A percentile compares a stretch with the other conserved stretches of the same genome.
phyloP scores from a whole-genome alignment of 1,140 invertebrate species.

The Ptiloglossa arizonensis region DNA sequence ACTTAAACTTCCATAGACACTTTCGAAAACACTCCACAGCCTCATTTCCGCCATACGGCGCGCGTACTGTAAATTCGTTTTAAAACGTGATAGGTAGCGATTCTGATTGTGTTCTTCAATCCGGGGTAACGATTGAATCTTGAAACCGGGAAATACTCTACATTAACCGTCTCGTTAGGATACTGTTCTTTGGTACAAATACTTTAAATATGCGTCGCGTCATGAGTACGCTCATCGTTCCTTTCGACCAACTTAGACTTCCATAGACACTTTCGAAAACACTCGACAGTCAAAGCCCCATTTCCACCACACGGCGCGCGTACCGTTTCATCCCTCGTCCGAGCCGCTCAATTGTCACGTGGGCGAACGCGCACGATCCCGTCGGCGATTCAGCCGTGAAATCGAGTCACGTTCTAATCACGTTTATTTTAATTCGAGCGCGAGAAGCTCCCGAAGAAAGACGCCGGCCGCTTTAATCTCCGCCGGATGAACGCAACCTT shows the following conservation, averaged over 20 bases:
- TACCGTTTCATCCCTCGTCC: conserved; percentile 17
- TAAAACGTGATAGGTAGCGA: too few relatives aligned
- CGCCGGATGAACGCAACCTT: conserved; percentile 3
- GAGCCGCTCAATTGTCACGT: conserved; percentile 6
- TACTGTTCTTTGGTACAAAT: too few relatives aligned
- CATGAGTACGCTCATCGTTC: too few relatives aligned
- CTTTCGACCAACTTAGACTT: background rate
- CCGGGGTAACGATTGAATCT: too few relatives aligned
- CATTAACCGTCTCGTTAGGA: too few relatives aligned
- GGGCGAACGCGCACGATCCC: background rate
- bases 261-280: conserved; percentile 11
- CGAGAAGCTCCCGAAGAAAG: background rate
- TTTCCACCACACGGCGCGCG: background rate
- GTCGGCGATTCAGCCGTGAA: conserved; percentile 18
- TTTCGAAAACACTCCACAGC: too few relatives aligned
- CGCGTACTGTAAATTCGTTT: too few relatives aligned
- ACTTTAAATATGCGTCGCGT: too few relatives aligned
- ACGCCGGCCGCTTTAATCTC: conserved; percentile 9
- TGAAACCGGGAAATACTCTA: too few relatives aligned
- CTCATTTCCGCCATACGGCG: too few relatives aligned
- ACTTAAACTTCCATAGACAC: too few relatives aligned
- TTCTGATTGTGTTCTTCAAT: too few relatives aligned
- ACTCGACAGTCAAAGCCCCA: background rate
- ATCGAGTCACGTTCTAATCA: conserved; percentile 51
- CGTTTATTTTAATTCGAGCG: conserved; percentile 46